These are phyloP conservation scores for Monochamus saltuarius DNA, from an alignment of 1,140 invertebrate genomes.

Conservation along the genomic window DNA sequence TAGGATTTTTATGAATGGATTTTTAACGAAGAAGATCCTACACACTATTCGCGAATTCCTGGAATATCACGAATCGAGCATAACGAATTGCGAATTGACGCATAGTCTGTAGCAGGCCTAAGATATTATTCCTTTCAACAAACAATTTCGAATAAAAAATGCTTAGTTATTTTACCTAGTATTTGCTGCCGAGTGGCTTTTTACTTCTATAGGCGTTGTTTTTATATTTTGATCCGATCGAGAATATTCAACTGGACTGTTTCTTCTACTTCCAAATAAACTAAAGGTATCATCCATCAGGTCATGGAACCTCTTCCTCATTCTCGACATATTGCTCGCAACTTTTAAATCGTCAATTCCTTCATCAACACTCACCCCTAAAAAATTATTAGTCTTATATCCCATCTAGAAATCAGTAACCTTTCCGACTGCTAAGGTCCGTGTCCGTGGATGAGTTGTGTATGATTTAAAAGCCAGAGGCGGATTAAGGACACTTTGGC, in stretches of 20 bases:
- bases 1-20: too few species aligned
- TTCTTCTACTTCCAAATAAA: constrained; percentile 60
- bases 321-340: constrained; percentile 54
- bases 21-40: too few species aligned
- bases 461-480: too few species aligned
- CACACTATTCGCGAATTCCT: too few species aligned
- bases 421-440: too few species aligned
- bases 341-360: constrained; percentile 39
- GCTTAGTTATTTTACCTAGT: constrained; percentile 51
- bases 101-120: too few species aligned
- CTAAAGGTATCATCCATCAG: constrained; percentile 69
- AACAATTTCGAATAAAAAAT: constrained; percentile 5
- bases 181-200: constrained; percentile 56
- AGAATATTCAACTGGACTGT: constrained; percentile 49
- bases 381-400: too few species aligned
- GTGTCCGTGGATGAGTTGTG: too few species aligned
- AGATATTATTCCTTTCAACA: background rate
- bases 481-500: too few species aligned
- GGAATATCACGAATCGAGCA: too few species aligned
- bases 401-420: too few species aligned
- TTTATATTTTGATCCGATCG: constrained; percentile 26
- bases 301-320: constrained; percentile 65
- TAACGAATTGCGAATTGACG: too few species aligned
- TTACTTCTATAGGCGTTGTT: constrained; percentile 40
- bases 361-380: constrained; percentile 45